Conservation (phyloP, 2,113 vertebrate genomes). For the Sceloporus undulatus region DNA sequence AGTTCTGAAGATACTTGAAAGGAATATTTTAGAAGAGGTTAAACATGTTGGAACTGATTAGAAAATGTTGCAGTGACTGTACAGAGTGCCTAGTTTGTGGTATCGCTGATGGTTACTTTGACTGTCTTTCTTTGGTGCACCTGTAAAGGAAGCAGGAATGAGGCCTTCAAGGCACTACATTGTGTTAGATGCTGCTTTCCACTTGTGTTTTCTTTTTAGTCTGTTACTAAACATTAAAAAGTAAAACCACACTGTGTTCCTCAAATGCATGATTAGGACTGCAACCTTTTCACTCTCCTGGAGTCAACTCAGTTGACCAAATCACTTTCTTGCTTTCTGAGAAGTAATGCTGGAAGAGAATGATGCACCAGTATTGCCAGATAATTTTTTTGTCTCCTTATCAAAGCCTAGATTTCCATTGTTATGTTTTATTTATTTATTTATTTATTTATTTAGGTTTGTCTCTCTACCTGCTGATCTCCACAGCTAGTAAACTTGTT, state of each 20-base stretch:
- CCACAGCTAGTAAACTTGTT: not conserved
- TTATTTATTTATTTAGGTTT: not conserved
- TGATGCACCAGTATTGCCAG: not conserved
- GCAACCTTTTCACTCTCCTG: not conserved
- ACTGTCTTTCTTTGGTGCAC: not conserved
- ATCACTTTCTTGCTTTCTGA: not conserved
- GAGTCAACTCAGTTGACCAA: not conserved
- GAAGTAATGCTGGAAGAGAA: not conserved
- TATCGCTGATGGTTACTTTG: not conserved
- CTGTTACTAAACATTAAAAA: not conserved
- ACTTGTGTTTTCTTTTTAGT: not conserved
- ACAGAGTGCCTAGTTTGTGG: not conserved
- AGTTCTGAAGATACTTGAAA: not conserved
- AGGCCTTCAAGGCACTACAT: not conserved
- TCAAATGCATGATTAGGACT: not conserved
- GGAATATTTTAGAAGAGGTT: not conserved
- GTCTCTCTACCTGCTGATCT: not conserved
- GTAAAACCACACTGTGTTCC: not conserved
- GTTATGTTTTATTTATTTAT: not conserved
- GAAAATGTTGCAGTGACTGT: not conserved
- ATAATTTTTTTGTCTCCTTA: not conserved
- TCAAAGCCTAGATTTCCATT: not conserved
- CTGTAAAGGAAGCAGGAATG: not conserved
- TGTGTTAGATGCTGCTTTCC: not conserved
- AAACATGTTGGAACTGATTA: not conserved